phyloP scores from a whole-genome alignment of 2,113 vertebrate genomes.

The Orycteropus afer region DNA sequence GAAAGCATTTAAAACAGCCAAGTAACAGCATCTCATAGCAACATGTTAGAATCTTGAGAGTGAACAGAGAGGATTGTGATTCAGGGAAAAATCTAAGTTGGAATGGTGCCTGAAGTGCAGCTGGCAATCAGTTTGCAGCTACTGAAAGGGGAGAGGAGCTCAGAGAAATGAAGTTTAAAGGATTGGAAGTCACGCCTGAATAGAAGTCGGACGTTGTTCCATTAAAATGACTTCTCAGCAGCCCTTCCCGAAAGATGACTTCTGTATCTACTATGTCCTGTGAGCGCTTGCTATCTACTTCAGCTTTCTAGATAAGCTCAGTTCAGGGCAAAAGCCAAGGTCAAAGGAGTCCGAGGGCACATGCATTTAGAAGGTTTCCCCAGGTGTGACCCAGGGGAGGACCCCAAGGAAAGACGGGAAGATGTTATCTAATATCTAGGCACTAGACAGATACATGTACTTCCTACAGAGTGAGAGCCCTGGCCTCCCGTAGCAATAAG shows the following conservation, averaged over 20 bases:
- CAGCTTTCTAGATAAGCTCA: not conserved
- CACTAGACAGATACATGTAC: not conserved
- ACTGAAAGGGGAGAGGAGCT: not conserved
- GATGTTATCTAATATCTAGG: not conserved
- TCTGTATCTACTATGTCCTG: slow-evolving; percentile 67
- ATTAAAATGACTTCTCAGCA: slow-evolving; percentile 61
- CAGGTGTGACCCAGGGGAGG: not conserved
- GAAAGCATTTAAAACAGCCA: not conserved
- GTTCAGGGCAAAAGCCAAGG: too few species aligned
- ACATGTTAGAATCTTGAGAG: slow-evolving; percentile 55
- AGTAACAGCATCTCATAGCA: slow-evolving; percentile 51
- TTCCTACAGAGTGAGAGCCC: not conserved
- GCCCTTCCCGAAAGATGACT: not conserved
- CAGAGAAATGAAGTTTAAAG: slow-evolving; percentile 59
- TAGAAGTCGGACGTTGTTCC: not conserved
- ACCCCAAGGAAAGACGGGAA: not conserved
- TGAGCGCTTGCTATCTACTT: slow-evolving; percentile 65
- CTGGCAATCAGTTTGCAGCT: slow-evolving; percentile 42
- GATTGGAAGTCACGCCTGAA: not conserved
- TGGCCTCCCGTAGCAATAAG: not conserved
- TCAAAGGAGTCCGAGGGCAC: not conserved
- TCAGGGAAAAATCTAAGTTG: slow-evolving; percentile 50
- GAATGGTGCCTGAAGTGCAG: not conserved
- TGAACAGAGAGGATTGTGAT: slow-evolving; percentile 68
- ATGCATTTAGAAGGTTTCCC: not conserved